A percentile compares a stretch with the other conserved stretches of the same genome.
phyloP scores from a whole-genome alignment of 2,113 vertebrate species.

The Crotalus tigris region DNA sequence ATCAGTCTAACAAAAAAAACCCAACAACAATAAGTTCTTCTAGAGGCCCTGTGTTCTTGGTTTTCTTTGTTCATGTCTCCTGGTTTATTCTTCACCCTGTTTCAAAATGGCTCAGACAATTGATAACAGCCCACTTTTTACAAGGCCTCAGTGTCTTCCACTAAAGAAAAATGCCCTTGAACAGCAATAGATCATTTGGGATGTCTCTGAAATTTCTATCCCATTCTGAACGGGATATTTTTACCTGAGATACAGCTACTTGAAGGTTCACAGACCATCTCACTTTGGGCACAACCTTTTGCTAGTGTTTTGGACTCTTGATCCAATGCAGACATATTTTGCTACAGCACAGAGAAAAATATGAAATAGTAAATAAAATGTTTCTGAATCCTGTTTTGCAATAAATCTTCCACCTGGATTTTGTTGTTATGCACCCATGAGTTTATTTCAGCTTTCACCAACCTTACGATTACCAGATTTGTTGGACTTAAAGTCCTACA shows the following conservation, averaged over 20 bases:
- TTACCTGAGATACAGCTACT: slow-evolving; percentile 32
- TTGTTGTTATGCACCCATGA: not conserved
- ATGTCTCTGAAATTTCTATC: not conserved
- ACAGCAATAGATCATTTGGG: not conserved
- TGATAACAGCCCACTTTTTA: not conserved
- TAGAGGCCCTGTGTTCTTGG: not conserved
- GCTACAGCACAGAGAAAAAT: not conserved
- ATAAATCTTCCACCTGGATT: not conserved
- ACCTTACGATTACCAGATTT: not conserved
- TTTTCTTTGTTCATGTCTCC: not conserved
- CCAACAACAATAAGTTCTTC: not conserved
- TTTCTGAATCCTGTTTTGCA: not conserved
- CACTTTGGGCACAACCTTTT: not conserved
- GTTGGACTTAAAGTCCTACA: not conserved
- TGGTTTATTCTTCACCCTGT: not conserved
- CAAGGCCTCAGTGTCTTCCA: not conserved
- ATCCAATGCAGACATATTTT: not conserved
- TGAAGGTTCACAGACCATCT: not conserved
- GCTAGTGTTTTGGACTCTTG: not conserved
- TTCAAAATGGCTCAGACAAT: not conserved
- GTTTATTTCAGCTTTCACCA: not conserved
- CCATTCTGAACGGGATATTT: not conserved
- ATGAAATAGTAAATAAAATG: not conserved
- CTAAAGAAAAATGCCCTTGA: not conserved
- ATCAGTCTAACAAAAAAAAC: not conserved